A percentile compares a stretch with the other conserved stretches of the same genome.
phyloP scores from a whole-genome alignment of 2,797 vertebrate genomes.

The Vultur gryphus region DNA sequence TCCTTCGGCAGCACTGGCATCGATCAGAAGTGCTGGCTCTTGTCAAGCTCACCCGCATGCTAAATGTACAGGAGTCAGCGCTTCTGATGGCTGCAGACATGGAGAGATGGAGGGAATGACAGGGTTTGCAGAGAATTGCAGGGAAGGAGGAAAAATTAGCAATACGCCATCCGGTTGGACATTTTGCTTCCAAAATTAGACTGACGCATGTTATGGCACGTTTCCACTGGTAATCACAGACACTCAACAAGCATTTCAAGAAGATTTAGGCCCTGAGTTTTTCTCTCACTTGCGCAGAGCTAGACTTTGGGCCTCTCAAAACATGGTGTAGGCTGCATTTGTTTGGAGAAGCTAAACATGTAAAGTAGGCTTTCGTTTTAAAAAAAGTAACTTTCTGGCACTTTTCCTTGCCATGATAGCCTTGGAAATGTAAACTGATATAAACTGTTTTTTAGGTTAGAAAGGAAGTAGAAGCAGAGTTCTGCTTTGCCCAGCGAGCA shows the following conservation, averaged over 20 bases:
- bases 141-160: background rate
- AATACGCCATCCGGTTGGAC: slow-evolving; percentile 42
- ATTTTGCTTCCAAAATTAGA: slow-evolving; percentile 65
- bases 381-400: slow-evolving; percentile 21
- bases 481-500: background rate
- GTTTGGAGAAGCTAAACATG: background rate
- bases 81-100: background rate
- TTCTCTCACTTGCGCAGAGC: slow-evolving; percentile 25
- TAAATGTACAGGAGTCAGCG: background rate
- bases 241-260: slow-evolving; percentile 30
- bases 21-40: slow-evolving; percentile 4
- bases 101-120: background rate
- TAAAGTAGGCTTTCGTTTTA: background rate
- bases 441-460: background rate
- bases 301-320: slow-evolving; percentile 8
- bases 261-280: slow-evolving; percentile 10
- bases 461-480: background rate
- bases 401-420: slow-evolving; percentile 29
- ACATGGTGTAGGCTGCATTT: background rate
- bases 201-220: slow-evolving; percentile 36
- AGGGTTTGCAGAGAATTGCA: background rate
- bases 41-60: background rate
- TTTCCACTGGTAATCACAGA: slow-evolving; percentile 59
- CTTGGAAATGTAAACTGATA: slow-evolving; percentile 38
- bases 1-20: slow-evolving; percentile 7